Evolutionary conservation across 2,888 invertebrate species (phyloP), one percentile per base, ranked within the genome.

Genomic region (Cheilosia vernalis): DNA sequence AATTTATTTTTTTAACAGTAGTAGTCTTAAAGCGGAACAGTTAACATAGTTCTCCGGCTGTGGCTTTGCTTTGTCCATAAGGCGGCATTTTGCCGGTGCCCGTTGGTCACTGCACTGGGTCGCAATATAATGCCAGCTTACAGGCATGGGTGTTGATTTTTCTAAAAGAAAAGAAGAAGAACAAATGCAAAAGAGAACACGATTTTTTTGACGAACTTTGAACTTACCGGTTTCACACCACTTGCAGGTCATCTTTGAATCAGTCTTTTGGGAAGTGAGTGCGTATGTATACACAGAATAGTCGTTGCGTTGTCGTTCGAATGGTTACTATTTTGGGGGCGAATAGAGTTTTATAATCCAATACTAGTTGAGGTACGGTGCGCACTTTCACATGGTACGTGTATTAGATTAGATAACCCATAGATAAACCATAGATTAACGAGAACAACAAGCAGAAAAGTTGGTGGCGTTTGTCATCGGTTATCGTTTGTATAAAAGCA

Each of bases 1-100:
- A 63, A 70, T 66, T 84, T 74, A n/a, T 64, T 66, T 74, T 55
- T 73, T 80, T 7, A 63, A 60, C 19, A 80, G 49, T 24, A 84
- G 19, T 42, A 84, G 60, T 49, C 60, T 84, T 66, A 84, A 70
- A 53, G 84, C 80, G 53, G 70, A 42, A 55, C 84, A 80, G 53
- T 70, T 66, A 53, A 74, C 40, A 49, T 49, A 70, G 13, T 63
- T 58, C 33, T 44, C 58, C 15, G 47, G 40, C 21, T 70, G 47
- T 4, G 40, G 44, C 6, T 47, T 73, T 15, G 37, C 9, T 47
- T 58, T 73, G 27, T 64, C 58, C 4, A 21, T 10, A n/a, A 19
- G 33, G 21, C 17, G 7, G 15, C 72, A 69, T 15, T 24, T 42
- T 17, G 5, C 33, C 15, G 44, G 33, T 17, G 5, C 37, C 10